Percentiles rank a stretch among this genome's conserved stretches.
Evolutionary conservation across 2,113 vertebrate genomes (phyloP).

Genomic region (Varanus komodoensis): DNA sequence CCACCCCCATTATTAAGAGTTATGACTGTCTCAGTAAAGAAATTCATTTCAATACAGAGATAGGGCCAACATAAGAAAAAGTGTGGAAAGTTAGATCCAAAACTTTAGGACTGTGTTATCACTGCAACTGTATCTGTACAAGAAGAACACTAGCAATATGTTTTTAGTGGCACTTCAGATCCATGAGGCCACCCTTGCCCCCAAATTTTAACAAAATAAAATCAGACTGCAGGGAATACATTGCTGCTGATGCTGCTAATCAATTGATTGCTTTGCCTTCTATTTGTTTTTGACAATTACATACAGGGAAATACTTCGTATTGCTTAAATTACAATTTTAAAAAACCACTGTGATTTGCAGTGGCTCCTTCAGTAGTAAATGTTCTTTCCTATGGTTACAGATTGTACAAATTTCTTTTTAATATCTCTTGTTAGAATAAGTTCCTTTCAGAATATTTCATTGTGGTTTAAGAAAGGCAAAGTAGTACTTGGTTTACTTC

Average conservation of each 20-base stretch:
- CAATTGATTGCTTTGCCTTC: neutral
- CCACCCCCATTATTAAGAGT: too few relatives aligned
- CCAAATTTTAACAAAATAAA: conserved; percentile 34
- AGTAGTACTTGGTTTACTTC: neutral
- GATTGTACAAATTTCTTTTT: neutral
- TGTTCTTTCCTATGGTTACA: neutral
- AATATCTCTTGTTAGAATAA: neutral
- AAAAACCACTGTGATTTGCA: neutral
- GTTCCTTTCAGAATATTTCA: neutral
- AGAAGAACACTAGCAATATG: conserved; percentile 16
- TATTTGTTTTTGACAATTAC: conserved; percentile 27
- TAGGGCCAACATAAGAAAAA: conserved; percentile 51
- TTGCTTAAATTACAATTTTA: accelerated
- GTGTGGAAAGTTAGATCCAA: conserved; percentile 49
- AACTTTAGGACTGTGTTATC: conserved; percentile 41
- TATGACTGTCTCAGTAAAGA: conserved; percentile 13
- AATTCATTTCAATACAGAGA: conserved; percentile 18
- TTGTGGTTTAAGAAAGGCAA: conserved; percentile 32
- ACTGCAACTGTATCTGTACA: conserved; percentile 55
- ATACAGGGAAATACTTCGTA: neutral
- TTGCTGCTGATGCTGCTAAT: neutral
- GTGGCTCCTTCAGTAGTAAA: neutral
- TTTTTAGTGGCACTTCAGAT: conserved; percentile 46
- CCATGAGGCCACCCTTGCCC: conserved; percentile 10
- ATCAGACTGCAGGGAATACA: conserved; percentile 19